Conservation (phyloP, 1,140 invertebrate genomes). For the Limonius californicus region DNA sequence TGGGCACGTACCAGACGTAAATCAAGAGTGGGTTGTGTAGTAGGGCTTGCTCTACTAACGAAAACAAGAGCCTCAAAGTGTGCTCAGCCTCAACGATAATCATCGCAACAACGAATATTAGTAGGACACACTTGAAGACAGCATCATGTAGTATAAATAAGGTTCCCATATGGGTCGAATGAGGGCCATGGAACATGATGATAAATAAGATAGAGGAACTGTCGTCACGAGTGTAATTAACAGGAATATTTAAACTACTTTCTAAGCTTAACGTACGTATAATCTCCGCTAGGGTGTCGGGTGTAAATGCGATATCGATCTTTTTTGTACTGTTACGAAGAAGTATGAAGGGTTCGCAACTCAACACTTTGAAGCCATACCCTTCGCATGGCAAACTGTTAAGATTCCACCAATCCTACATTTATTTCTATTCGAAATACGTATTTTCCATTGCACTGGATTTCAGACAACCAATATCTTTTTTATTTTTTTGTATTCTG, state of each 20-base stretch:
- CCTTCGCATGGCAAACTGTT: conserved; percentile 75
- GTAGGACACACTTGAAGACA: conserved; percentile 58
- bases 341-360: conserved; percentile 79
- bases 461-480: too few species aligned
- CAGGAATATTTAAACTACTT: conserved; percentile 56
- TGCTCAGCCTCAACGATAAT: conserved; percentile 74
- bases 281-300: conserved; percentile 83
- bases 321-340: conserved; percentile 77
- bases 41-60: conserved; percentile 44
- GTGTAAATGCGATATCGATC: conserved; percentile 88
- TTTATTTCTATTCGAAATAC: too few species aligned
- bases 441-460: too few species aligned
- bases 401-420: too few species aligned
- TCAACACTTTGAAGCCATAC: conserved; percentile 69
- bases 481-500: too few species aligned
- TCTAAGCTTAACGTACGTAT: conserved; percentile 59
- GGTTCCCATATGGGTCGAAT: conserved; percentile 78
- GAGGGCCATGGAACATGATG: conserved; percentile 66
- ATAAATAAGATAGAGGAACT: conserved; percentile 71
- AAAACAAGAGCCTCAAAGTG: conserved; percentile 52
- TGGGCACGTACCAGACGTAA: conserved; percentile 48
- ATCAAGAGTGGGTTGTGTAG: conserved; percentile 57
- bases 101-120: conserved; percentile 64
- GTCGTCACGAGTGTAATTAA: conserved; percentile 79
- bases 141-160: conserved; percentile 63